Percentiles rank a stretch among this genome's conserved stretches.
These are phyloP conservation scores for Stegodyphus dumicola DNA, from an alignment of 1,140 invertebrate species.

Conservation along the genomic window DNA sequence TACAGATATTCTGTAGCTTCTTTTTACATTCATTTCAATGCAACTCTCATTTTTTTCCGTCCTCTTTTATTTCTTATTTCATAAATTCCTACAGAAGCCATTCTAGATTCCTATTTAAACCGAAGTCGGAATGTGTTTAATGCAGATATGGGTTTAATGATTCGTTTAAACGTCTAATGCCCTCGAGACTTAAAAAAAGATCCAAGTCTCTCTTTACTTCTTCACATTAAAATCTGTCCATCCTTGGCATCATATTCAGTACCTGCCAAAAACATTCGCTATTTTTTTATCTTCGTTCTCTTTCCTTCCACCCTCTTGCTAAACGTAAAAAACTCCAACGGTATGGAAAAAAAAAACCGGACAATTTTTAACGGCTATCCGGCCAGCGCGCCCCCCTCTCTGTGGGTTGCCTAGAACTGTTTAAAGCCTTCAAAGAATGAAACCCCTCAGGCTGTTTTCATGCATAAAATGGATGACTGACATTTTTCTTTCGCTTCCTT, in stretches of 20 bases:
- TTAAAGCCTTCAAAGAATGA: conserved; percentile 41
- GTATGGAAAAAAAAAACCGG: not conserved
- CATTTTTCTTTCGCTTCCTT: conserved; percentile 46
- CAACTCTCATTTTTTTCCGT: no score
- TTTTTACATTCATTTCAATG: no score
- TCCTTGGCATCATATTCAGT: conserved; percentile 15
- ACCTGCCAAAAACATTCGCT: conserved; percentile 45
- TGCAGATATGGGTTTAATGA: conserved; percentile 41
- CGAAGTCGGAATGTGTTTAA: not conserved
- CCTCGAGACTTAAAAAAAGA: conserved; percentile 21
- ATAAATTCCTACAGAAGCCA: no score
- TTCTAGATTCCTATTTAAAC: no score
- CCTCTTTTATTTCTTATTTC: no score
- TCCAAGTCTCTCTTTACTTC: not conserved
- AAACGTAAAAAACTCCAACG: conserved; percentile 26
- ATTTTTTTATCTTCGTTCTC: conserved; percentile 9
- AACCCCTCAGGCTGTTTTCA: conserved; percentile 33
- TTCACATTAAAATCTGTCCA: no score
- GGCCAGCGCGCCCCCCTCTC: not conserved
- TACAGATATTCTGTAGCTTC: no score
- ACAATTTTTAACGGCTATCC: conserved; percentile 38
- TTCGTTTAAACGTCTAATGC: conserved; percentile 40
- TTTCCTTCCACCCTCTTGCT: not conserved
- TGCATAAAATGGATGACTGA: conserved; percentile 54
- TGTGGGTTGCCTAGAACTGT: conserved; percentile 26